A percentile compares a stretch with the other conserved stretches of the same genome.
These are phyloP conservation scores for Seriola quinqueradiata DNA, from an alignment of 2,113 vertebrate genomes.

Conservation along the genomic window DNA sequence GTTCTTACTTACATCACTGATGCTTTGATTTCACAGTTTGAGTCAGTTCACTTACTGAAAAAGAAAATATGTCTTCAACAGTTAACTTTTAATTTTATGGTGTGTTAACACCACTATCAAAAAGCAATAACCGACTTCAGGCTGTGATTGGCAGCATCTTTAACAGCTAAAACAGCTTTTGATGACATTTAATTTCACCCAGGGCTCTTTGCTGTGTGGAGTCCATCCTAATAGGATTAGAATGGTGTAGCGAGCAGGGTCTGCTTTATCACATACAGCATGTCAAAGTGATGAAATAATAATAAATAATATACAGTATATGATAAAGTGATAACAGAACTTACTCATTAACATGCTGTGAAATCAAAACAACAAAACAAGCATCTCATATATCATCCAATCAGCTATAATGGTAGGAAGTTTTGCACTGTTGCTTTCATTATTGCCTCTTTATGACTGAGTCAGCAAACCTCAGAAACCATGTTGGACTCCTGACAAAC, in stretches of 20 bases:
- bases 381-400: conserved; percentile 35
- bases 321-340: conserved; percentile 1
- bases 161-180: conserved; percentile 23
- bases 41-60: background rate
- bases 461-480: conserved; percentile 63
- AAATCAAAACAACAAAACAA: conserved; percentile 46
- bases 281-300: conserved; percentile 28
- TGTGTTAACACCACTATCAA: conserved; percentile 16
- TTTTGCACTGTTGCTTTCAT: conserved; percentile 49
- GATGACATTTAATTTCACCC: conserved; percentile 30
- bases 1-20: background rate
- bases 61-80: conserved; percentile 23
- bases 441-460: conserved; percentile 64
- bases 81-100: conserved; percentile 31
- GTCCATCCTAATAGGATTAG: background rate
- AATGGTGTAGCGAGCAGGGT: background rate
- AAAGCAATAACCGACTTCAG: conserved; percentile 23
- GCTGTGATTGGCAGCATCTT: conserved; percentile 32
- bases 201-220: background rate
- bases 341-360: conserved; percentile 30
- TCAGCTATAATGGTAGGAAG: conserved; percentile 52
- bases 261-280: background rate
- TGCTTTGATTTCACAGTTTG: background rate
- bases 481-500: conserved; percentile 68
- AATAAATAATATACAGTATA: background rate